Evolutionary conservation across 37 sponge, comb jelly and placozoan genomes (phyloP), one percentile per base, ranked within the genome.

Genomic region (Ianthella basta): DNA sequence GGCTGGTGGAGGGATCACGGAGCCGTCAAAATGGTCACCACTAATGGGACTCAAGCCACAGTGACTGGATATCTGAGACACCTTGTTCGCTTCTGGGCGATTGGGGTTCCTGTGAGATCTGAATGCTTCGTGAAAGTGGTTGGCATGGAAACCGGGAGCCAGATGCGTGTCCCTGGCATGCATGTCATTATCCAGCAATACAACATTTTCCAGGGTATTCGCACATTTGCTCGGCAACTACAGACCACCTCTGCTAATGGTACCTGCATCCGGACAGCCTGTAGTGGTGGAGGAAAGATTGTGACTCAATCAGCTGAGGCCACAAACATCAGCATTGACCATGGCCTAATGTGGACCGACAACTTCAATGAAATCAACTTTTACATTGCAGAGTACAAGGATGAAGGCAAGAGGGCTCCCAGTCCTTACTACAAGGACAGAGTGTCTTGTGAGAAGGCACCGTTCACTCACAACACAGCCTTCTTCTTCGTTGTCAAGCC

Each of bases 201-300:
- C 53, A 75, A 50, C 53, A 13, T 25, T 0, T 75, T 75, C 38
- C 44, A 75, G 40, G 78, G 78, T 18, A 6, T 40, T 0, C 44
- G 2, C 24, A 75, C 78, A 21, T 75, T 75, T 12, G n/a, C 78
- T 53, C 78, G 54, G 53, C 44, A 75, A 36, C 37, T 36, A 19
- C 25, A 75, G 21, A 75, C 53, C 23, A 75, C 78, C 10, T 75
- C 53, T n/a, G 78, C 54, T 19, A 50, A 75, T 75, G 78, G 78
- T 8, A 75, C 78, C 16, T 75, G 78, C 16, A 0, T 75, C 23
- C 78, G 25, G 2, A 75, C 78, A 1, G 15, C 38, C 38, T 75
- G 78, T 75, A 53, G 24, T 40, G 78, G 78, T 15, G 78, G 78
- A 40, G 78, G 78, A 41, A 75, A 39, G n/a, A 75, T 75, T n/a